These are phyloP conservation scores for Nipponacmea schrenckii DNA, from an alignment of 2,888 invertebrate species.

Conservation along the genomic window DNA sequence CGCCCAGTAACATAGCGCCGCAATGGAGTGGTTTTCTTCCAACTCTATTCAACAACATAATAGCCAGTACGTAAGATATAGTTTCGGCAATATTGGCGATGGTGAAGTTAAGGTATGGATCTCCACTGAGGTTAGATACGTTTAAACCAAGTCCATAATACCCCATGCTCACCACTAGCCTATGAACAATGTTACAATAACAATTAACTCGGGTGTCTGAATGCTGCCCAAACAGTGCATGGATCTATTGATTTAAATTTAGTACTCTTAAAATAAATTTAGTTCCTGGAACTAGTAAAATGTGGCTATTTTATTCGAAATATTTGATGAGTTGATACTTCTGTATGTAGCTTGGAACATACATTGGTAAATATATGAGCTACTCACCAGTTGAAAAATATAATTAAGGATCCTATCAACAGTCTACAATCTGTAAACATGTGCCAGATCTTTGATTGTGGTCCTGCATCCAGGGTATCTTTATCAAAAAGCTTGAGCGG, in stretches of 20 bases:
- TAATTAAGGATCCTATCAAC: constrained; percentile 19
- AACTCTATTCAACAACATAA: constrained; percentile 46
- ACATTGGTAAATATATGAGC: no score
- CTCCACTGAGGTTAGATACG: constrained; percentile 49
- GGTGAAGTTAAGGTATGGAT: constrained; percentile 55
- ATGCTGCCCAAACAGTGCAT: no score
- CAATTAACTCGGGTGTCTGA: neutral
- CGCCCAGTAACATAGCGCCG: constrained; percentile 42
- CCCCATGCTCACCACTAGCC: constrained; percentile 53
- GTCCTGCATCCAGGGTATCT: constrained; percentile 16
- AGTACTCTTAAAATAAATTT: no score
- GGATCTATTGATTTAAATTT: no score
- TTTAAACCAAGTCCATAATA: constrained; percentile 57
- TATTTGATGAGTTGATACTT: no score
- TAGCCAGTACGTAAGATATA: constrained; percentile 44
- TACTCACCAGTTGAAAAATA: constrained; percentile 28
- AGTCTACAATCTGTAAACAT: constrained; percentile 19
- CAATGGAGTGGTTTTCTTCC: constrained; percentile 45
- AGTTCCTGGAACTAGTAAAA: no score
- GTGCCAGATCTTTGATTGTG: constrained; percentile 16
- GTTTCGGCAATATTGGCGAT: constrained; percentile 50
- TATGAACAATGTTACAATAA: constrained; percentile 20
- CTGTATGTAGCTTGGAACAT: no score
- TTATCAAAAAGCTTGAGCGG: constrained; percentile 21
- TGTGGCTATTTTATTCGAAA: no score